phyloP scores from a whole-genome alignment of 2,797 vertebrate species.

The Peromyscus melanophrys region DNA sequence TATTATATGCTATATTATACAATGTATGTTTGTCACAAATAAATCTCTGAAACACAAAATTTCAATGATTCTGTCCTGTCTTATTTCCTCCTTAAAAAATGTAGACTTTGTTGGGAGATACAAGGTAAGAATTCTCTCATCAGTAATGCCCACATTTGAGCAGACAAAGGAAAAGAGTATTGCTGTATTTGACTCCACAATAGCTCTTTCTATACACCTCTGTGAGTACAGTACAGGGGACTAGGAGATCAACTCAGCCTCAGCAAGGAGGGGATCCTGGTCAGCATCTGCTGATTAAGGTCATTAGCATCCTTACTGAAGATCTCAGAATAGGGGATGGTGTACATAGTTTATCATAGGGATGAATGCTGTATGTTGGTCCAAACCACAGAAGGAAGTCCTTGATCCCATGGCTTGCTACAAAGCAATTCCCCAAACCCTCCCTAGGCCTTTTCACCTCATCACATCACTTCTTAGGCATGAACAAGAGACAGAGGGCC shows the following conservation, averaged over 20 bases:
- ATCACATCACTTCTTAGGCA: neutral
- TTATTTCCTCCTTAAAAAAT: neutral
- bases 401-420: neutral
- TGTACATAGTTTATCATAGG: neutral
- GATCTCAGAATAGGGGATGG: constrained; percentile 34
- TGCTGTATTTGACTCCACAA: no score
- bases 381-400: neutral
- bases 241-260: neutral
- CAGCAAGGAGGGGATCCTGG: neutral
- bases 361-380: neutral
- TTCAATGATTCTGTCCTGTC: neutral
- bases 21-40: neutral
- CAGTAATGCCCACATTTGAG: neutral
- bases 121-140: neutral
- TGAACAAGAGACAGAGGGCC: neutral
- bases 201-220: no score
- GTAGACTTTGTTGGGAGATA: neutral
- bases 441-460: neutral
- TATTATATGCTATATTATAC: neutral
- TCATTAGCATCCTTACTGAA: neutral
- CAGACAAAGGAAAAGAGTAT: neutral
- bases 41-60: neutral
- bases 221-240: neutral
- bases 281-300: neutral
- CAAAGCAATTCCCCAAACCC: neutral